Percentiles rank a stretch among this genome's conserved stretches.
Evolutionary conservation across 53 echinoderm and acorn worm species (phyloP).

Genomic region (Pentamera pediparva): DNA sequence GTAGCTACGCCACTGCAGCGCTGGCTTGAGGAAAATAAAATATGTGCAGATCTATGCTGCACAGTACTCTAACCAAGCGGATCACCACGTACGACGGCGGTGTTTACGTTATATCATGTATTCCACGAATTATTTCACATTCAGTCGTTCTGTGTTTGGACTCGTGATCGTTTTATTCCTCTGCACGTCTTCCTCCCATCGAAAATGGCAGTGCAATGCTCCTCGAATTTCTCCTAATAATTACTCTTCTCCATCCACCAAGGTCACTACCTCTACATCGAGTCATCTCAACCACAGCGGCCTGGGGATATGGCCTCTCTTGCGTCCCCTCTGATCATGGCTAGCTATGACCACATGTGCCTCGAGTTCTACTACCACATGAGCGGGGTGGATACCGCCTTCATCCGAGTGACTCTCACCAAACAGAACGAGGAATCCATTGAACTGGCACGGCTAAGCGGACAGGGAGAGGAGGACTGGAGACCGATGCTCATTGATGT

Average conservation of each 20-base stretch:
- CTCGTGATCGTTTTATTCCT: neutral
- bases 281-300: conserved; percentile 71
- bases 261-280: conserved; percentile 82
- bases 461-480: conserved; percentile 50
- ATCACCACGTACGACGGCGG: too few species aligned
- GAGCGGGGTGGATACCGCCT: conserved; percentile 62
- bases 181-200: neutral
- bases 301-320: conserved; percentile 54
- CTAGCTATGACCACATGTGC: conserved; percentile 47
- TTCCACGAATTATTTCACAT: too few species aligned
- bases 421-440: conserved; percentile 12
- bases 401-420: conserved; percentile 32
- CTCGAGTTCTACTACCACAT: conserved; percentile 84
- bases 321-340: conserved; percentile 43
- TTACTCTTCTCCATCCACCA: neutral
- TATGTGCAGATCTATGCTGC: too few species aligned
- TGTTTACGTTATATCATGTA: too few species aligned
- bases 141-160: too few species aligned
- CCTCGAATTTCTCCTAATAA: neutral
- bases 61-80: too few species aligned
- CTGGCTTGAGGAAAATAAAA: too few species aligned
- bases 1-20: too few species aligned
- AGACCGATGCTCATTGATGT: conserved; percentile 41
- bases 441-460: conserved; percentile 44
- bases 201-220: neutral